phyloP scores from a whole-genome alignment of 2,888 invertebrate species.

The Leucoma salicis region DNA sequence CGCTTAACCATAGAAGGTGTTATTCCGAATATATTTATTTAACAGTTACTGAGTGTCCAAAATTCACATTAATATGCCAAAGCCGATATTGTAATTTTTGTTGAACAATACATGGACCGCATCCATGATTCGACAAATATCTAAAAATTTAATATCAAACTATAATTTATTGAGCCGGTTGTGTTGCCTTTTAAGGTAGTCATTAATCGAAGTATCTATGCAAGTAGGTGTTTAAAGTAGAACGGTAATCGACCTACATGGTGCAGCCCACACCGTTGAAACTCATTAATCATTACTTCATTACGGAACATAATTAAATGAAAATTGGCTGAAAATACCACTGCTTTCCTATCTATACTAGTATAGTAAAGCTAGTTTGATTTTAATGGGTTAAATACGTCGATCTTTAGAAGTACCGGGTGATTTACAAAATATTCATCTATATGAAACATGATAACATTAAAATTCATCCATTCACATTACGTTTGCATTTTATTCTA shows the following conservation, averaged over 20 bases:
- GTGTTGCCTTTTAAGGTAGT: constrained; percentile 45
- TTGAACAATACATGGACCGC: too few relatives aligned
- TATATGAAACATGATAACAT: too few relatives aligned
- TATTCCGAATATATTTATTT: neutral
- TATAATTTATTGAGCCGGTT: constrained; percentile 11
- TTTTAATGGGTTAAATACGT: too few relatives aligned
- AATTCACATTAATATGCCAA: neutral
- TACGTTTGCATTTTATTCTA: too few relatives aligned
- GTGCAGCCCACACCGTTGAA: constrained; percentile 63
- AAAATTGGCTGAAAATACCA: constrained; percentile 52
- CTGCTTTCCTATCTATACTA: too few relatives aligned
- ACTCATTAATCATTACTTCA: constrained; percentile 68
- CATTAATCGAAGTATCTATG: constrained; percentile 40
- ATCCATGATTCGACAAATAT: too few relatives aligned
- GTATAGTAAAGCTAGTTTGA: too few relatives aligned
- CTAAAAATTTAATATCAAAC: too few relatives aligned
- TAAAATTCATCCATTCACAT: too few relatives aligned
- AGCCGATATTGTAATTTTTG: constrained; percentile 6
- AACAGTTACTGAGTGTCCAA: constrained; percentile 1
- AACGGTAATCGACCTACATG: constrained; percentile 54
- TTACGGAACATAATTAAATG: too few relatives aligned
- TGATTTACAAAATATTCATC: too few relatives aligned
- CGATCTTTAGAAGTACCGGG: too few relatives aligned
- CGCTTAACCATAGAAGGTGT: neutral
- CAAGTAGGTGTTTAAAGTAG: constrained; percentile 59